phyloP scores from a whole-genome alignment of 2,113 vertebrate genomes.

The Corydoras sp. region DNA sequence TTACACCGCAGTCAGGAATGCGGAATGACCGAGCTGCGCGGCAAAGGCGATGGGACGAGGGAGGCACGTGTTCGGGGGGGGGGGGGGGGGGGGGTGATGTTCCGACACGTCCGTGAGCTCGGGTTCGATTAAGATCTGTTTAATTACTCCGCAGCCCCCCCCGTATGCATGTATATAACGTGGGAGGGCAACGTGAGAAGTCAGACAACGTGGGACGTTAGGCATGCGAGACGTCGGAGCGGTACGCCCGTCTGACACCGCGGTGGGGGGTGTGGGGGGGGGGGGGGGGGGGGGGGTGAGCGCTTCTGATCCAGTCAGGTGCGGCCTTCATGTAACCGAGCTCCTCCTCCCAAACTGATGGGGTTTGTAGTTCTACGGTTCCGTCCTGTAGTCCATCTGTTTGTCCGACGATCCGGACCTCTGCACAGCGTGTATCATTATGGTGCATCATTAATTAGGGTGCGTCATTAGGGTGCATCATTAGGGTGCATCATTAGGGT shows the following conservation, averaged over 20 bases:
- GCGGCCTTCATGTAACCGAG: no score
- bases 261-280: neutral
- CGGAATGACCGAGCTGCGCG: slow-evolving; percentile 73
- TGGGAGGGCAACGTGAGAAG: slow-evolving; percentile 10
- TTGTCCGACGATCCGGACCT: no score
- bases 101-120: slow-evolving; percentile 38
- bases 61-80: no score
- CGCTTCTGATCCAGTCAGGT: no score
- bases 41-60: slow-evolving; percentile 51
- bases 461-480: no score
- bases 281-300: no score
- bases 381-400: no score
- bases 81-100: slow-evolving; percentile 32
- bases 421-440: no score
- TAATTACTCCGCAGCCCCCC: slow-evolving; percentile 32
- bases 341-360: no score
- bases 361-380: no score
- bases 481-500: no score
- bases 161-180: slow-evolving; percentile 23
- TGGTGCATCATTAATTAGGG: no score
- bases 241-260: slow-evolving; percentile 18
- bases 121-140: slow-evolving; percentile 33
- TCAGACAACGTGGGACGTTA: slow-evolving; percentile 21
- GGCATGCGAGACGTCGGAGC: slow-evolving; percentile 14
- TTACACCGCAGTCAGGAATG: slow-evolving; percentile 80